Conservation (phyloP, 2,888 invertebrate genomes). For the Homarus gammarus region DNA sequence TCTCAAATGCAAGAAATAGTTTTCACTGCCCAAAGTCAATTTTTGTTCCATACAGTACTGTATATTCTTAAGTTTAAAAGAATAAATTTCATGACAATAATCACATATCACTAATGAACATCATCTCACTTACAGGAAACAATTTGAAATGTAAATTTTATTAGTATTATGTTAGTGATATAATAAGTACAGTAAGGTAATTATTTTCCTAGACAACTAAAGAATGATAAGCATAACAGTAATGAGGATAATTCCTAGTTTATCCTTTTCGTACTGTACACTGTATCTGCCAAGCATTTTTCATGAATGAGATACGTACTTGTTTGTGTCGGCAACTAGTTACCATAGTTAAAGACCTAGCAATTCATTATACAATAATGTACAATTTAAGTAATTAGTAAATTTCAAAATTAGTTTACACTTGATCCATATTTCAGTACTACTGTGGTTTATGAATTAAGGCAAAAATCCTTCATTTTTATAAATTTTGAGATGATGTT, state of each 20-base stretch:
- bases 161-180: no score
- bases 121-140: conserved; percentile 16
- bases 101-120: conserved; percentile 11
- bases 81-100: no score
- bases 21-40: no score
- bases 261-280: conserved; percentile 15
- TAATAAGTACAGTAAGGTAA: no score
- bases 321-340: conserved; percentile 39
- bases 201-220: conserved; percentile 11
- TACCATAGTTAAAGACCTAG: conserved; percentile 56
- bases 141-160: no score
- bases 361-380: no score
- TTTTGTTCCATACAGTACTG: no score
- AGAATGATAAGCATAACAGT: conserved; percentile 19
- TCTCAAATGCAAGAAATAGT: no score
- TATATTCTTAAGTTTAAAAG: no score
- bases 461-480: conserved; percentile 49
- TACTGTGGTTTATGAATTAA: conserved; percentile 43
- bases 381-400: no score
- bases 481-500: conserved; percentile 25
- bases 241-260: conserved; percentile 1
- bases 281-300: conserved; percentile 40
- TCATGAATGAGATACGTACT: conserved; percentile 42
- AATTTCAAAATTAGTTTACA: no score
- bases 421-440: conserved; percentile 29